Conservation (phyloP, 92 coral and sea anemone genomes). For the Porites rus region DNA sequence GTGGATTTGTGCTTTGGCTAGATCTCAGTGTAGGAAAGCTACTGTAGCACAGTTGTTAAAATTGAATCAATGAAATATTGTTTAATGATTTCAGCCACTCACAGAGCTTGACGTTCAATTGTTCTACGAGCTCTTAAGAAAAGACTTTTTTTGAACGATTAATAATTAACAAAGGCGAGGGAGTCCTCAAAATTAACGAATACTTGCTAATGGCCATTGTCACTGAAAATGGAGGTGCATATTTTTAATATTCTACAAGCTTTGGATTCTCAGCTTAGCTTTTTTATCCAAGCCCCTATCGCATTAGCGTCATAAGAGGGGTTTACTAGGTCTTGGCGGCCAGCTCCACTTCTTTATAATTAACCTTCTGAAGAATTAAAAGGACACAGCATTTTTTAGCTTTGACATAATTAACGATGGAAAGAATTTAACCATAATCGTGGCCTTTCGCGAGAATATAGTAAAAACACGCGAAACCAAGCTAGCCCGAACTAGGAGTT, state of each 20-base stretch:
- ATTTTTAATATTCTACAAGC: neutral
- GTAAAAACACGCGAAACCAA: neutral
- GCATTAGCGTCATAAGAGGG: too few relatives aligned
- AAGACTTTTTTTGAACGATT: neutral
- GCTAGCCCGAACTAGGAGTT: too few relatives aligned
- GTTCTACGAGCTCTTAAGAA: neutral
- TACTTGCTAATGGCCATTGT: neutral
- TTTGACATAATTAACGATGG: neutral
- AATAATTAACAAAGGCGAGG: constrained; percentile 25
- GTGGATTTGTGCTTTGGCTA: neutral
- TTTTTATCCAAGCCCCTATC: neutral
- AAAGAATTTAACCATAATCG: neutral
- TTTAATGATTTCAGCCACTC: constrained; percentile 20
- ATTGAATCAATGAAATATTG: neutral
- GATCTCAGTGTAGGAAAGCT: neutral
- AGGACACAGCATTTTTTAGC: neutral
- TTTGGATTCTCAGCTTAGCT: neutral
- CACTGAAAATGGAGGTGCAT: too few relatives aligned
- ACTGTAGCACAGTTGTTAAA: neutral
- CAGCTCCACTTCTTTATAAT: neutral
- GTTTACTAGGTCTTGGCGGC: neutral
- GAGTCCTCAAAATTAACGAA: neutral
- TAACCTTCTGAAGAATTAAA: neutral
- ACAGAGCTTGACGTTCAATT: neutral
- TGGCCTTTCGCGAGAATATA: neutral